Base-by-base conservation (phyloP, 2,797 vertebrate genomes). In the Salmo trutta region DNA sequence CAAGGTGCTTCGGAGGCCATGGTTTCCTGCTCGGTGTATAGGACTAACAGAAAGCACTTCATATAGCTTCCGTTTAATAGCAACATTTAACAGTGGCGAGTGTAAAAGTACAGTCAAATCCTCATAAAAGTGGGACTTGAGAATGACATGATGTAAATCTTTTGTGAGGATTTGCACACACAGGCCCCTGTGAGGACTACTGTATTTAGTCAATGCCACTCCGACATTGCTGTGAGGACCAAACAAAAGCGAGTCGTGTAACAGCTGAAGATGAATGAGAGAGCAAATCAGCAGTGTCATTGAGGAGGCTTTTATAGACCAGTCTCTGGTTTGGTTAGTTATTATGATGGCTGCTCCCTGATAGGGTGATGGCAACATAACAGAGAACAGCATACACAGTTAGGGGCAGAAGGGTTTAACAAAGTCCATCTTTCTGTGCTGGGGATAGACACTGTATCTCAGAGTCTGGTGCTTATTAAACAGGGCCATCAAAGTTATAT, bases 191-290 rank as follows among this genome's bases (percentile, higher is more conserved):
- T n/a, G 69, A 19, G 14, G 47, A n/a, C 54, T 36, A 36, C 36
- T 36, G 36, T 36, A 36, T 36, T 36, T 36, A 7, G 6, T 36
- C 36, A 36, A 7, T 36, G 36, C 36, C 36, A 36, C 36, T 36
- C 36, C 36, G 6, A 7, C 36, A 36, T 36, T 36, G 36, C 33
- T 31, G 24, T 31, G 75, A 19, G 14, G 47, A n/a, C 36, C 51
- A 53, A 71, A 29, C 65, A 69, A 59, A 67, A 73, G 71, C 70
- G 73, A 27, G 64, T 75, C 59, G 29, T 70, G 33, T 71, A 75
- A 74, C 4, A 73, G 81, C 81, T 74, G 33, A 59, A 56, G 67
- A 82, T 76, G 77, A 82, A 85, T 62, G 79, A 73, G 76, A 80
- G 66, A 73, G 70, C 73, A 64, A 85, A 86, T n/a, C 64, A 56